Evolutionary conservation across 1,140 invertebrate genomes (phyloP), one percentile per base, ranked within the genome.

Genomic region (Pseudoatta argentina): DNA sequence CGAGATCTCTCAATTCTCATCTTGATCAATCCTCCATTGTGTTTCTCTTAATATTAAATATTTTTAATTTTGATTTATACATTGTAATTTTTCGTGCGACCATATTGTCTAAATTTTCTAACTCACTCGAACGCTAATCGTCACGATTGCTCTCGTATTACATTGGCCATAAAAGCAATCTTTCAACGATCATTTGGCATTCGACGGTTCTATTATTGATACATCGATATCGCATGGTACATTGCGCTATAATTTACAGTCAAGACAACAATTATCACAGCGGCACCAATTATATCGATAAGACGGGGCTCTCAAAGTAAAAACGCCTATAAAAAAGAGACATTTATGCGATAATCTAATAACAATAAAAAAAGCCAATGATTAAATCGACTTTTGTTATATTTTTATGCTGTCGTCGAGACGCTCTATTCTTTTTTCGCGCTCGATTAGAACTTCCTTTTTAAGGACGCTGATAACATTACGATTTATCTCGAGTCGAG

Each of bases 1-100:
- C 83, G 87, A 71, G 69, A 77, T 89, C 67, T 69, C 87, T 69
- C 87, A 44, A 48, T 79, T 59, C 67, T 48, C 83, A 39, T 59
- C 66, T 75, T 12, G 48, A 69, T 69, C 64, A 39, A 16, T 76
- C 44, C 14, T 30, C 3, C 48, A 2, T 57, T 21, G 67, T 51
- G n/a, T 48, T 44, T 44, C 21, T 27, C 24, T 30, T 24, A 14
- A 27, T 16, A 21, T 63, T 21, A 44, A 48, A 64, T 27, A 63
- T n/a, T 14, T 8, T 10, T 14, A 69, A 69, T 81, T 81, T 57
- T 57, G 30, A 81, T 81, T 71, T 24, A 69, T 63, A n/a, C 21
- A 16, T 2, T 21, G 21, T 24, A 48, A 57, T 27, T 39, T 51
- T 8, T 44, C 18, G 24, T 21, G 48, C 27, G 48, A 55, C 27